Evolutionary conservation across 1,140 invertebrate species (phyloP).

Genomic region (Scaptodrosophila lebanonensis): DNA sequence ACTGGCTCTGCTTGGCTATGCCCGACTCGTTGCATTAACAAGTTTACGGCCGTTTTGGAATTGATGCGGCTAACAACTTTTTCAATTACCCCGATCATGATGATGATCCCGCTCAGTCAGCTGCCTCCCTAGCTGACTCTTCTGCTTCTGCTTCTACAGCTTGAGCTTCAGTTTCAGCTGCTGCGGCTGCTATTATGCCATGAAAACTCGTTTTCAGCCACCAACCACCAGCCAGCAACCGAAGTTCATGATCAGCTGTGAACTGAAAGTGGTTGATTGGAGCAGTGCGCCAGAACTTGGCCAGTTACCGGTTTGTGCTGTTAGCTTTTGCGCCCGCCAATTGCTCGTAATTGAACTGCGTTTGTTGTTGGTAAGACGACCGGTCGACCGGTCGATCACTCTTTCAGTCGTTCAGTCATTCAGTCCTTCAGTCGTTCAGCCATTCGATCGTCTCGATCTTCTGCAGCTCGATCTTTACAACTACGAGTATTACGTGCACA

Average conservation of each 20-base stretch:
- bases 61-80: conserved; percentile 70
- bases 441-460: too few relatives aligned
- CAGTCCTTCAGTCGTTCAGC: too few relatives aligned
- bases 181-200: conserved; percentile 62
- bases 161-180: conserved; percentile 12
- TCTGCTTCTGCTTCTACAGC: neutral
- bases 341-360: conserved; percentile 68
- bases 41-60: conserved; percentile 67
- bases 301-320: conserved; percentile 62
- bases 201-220: conserved; percentile 74
- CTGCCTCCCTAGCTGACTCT: neutral
- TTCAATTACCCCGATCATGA: conserved; percentile 63
- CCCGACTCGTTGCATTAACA: conserved; percentile 47
- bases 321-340: conserved; percentile 55
- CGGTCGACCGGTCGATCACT: too few relatives aligned
- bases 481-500: conserved; percentile 33
- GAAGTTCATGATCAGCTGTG: conserved; percentile 70
- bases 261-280: conserved; percentile 70
- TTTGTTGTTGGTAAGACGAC: too few relatives aligned
- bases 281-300: conserved; percentile 7
- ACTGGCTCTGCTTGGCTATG: too few relatives aligned
- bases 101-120: conserved; percentile 24
- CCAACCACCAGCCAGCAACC: conserved; percentile 44
- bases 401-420: too few relatives aligned
- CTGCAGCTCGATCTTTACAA: neutral